Base-by-base conservation (phyloP, 2,797 vertebrate genomes). In the Hemitrygon akajei region DNA sequence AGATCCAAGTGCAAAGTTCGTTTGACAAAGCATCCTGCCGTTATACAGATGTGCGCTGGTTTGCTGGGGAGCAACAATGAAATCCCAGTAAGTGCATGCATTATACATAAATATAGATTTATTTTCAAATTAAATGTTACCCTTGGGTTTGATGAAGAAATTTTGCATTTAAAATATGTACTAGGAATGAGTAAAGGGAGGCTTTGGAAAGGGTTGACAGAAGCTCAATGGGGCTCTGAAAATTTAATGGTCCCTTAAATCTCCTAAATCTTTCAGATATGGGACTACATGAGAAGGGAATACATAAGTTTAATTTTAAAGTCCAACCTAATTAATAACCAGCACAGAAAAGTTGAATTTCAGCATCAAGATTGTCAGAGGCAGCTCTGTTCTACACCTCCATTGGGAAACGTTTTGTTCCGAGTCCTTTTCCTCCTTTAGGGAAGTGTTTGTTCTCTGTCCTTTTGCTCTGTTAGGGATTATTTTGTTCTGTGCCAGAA, bases 121-220 rank as follows among this genome's bases (percentile, higher is more conserved):
- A 58, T n/a, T 63, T 87, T 60, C 14, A n/a, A n/a, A 60, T 60
- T 75, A 47, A 60, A 56, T 47, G 58, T 93, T 75, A 30, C 92
- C 71, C 76, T 93, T 91, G 81, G 58, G 22, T 79, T 94, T 94
- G 92, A 7, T n/a, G 30, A 58, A 81, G 75, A 40, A 47, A 30
- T 93, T 27, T 94, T 66, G 25, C 73, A 80, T 94, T 93, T 93
- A 27, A 89, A 91, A 93, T 91, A 91, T 73, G 93, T 86, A 10
- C 93, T 91, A 3, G 66, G 58, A 77, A 81, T 56, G 30, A 89
- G 63, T 89, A 66, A 66, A 22, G 58, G 89, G n/a, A 86, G 75
- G 12, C 77, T 91, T 75, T 93, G 93, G 93, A 84, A 93, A 93
- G 79, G n/a, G 82, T 86, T 94, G 94, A 89, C 94, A 93, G 91